Evolutionary conservation across 2,888 invertebrate species (phyloP).

Genomic region (Biston stratarius): DNA sequence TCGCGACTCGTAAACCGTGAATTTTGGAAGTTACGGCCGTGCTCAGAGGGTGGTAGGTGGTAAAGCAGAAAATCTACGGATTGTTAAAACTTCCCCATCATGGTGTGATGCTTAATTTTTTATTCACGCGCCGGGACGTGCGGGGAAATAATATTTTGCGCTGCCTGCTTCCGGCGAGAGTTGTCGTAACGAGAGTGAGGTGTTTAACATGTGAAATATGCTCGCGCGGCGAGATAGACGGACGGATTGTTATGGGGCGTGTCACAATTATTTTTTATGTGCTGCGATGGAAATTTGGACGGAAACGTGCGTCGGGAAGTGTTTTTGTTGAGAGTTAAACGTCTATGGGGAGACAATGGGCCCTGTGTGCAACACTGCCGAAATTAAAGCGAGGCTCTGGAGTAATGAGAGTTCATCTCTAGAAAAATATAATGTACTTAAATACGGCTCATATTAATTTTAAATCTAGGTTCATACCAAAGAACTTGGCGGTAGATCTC

Average conservation of each 20-base stretch:
- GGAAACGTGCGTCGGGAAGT: not conserved
- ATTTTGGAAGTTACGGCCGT: conserved; percentile 41
- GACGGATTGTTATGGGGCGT: conserved; percentile 14
- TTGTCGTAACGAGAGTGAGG: conserved; percentile 17
- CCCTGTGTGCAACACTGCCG: conserved; percentile 1
- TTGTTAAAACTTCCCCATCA: conserved; percentile 38
- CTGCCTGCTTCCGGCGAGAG: conserved; percentile 13
- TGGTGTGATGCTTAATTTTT: conserved; percentile 42
- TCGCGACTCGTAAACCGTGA: conserved; percentile 44
- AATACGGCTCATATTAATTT: too few species aligned
- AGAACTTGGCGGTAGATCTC: too few species aligned
- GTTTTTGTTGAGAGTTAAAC: conserved; percentile 16
- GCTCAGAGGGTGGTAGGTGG: conserved; percentile 33
- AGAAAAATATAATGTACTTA: too few species aligned
- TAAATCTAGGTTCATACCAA: too few species aligned
- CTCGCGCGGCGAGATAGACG: conserved; percentile 12
- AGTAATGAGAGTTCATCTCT: not conserved
- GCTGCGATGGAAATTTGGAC: conserved; percentile 13
- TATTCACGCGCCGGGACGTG: conserved; percentile 36
- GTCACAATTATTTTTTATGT: conserved; percentile 33
- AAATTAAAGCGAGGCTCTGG: not conserved
- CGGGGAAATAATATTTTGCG: conserved; percentile 15
- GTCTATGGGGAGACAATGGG: conserved; percentile 14
- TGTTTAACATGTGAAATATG: conserved; percentile 28
- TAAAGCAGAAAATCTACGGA: conserved; percentile 35